These are phyloP conservation scores for Thunnus thynnus DNA, from an alignment of 2,113 vertebrate genomes.

Conservation along the genomic window DNA sequence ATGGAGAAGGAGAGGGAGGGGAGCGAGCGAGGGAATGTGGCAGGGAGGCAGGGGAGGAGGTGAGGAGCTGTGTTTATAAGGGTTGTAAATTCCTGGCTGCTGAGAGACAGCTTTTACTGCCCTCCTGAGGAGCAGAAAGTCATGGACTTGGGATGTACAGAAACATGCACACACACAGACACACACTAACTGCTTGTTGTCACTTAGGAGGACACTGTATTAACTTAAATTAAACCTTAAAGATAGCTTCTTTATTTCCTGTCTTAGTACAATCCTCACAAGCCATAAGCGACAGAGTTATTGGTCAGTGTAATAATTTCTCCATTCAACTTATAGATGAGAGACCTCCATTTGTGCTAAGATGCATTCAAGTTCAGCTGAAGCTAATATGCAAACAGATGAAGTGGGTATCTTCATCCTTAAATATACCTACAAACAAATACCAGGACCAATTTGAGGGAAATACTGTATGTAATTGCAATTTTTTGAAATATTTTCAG, in stretches of 20 bases:
- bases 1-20: background rate
- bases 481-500: too few relatives aligned
- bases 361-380: too few relatives aligned
- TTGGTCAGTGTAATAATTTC: too few relatives aligned
- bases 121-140: constrained; percentile 68
- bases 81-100: constrained; percentile 69
- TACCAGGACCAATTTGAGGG: too few relatives aligned
- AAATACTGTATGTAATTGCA: too few relatives aligned
- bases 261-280: too few relatives aligned
- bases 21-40: constrained; percentile 15
- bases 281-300: background rate
- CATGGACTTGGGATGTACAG: constrained; percentile 43
- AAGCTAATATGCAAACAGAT: too few relatives aligned
- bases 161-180: constrained; percentile 19
- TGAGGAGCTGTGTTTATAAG: constrained; percentile 62
- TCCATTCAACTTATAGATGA: too few relatives aligned
- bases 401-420: too few relatives aligned
- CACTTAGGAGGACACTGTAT: constrained; percentile 15
- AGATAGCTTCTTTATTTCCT: too few relatives aligned
- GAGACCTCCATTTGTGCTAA: too few relatives aligned
- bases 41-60: constrained; percentile 10
- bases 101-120: constrained; percentile 73
- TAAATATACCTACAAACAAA: too few relatives aligned
- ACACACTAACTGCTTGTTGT: constrained; percentile 1
- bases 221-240: constrained; percentile 24